Evolutionary conservation across 2,113 vertebrate species (phyloP), one percentile per base, ranked within the genome.

Genomic region (Epinephelus fuscoguttatus): DNA sequence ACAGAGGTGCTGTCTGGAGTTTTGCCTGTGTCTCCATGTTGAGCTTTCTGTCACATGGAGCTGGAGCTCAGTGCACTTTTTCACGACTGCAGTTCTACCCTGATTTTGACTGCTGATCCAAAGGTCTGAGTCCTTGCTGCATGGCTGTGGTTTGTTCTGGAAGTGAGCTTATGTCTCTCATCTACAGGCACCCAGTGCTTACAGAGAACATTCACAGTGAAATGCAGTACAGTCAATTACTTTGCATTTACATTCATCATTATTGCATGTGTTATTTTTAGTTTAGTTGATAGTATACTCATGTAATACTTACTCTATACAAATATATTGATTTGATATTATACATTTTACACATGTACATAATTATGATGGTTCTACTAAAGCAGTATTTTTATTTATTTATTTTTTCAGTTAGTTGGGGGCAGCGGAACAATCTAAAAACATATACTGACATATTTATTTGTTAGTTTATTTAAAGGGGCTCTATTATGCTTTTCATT

Each of bases 1-100:
- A 5, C 6, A 23, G 25, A 6, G 17, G 19, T 11, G 56, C 52
- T 30, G 47, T 21, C n/a, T 56, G 6, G 4, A 19, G 15, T 37
- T 47, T 57, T 6, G 19, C 12, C 72, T 17, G 19, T 2, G 55
- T 67, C 47, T 80, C 53, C 56, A 6, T 4, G 30, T 23, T 14
- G 75, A 78, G 64, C 66, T 52, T 59, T 70, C 19, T 69, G 37
- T 4, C 14, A 17, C 15, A 59, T 23, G 11, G 13, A 77, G 78
- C 12, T 25, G 52, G n/a, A 70, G 67, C 15, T 56, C 80, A 10
- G 13, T 1, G 19, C 17, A 6, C 40, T 25, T 71, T 66, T 3
- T 53, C 70, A 13, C 14, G 6, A 33, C n/a, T 17, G 37, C 37
- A 37, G 49, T 3, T 63, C 8, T 27, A 40, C 49, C 3, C 21